Conservation (phyloP, 2,113 vertebrate species). For the Hystrix brachyura region DNA sequence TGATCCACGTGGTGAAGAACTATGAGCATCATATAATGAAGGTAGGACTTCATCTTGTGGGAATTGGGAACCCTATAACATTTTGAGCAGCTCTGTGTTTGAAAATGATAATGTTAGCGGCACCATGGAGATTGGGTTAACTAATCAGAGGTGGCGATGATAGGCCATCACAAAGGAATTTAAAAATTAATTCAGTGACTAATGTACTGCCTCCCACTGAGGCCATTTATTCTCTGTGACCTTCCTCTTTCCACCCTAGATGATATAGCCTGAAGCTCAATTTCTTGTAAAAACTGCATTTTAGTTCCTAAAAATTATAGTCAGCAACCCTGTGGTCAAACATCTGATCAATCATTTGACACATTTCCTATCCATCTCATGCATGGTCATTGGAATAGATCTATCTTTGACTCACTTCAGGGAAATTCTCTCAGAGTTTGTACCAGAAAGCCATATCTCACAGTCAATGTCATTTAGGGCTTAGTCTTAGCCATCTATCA, state of each 20-base stretch:
- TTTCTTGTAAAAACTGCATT: slow-evolving; percentile 76
- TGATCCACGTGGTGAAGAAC: not conserved
- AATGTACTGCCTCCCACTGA: slow-evolving; percentile 6
- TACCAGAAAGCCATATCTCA: slow-evolving; percentile 68
- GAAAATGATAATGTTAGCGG: slow-evolving; percentile 37
- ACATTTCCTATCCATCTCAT: slow-evolving; percentile 64
- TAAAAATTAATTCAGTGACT: slow-evolving; percentile 61
- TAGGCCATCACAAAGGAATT: slow-evolving; percentile 22
- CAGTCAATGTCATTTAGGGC: slow-evolving; percentile 59
- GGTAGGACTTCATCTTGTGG: not conserved
- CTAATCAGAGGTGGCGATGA: slow-evolving; percentile 50
- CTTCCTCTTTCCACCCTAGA: slow-evolving; percentile 35
- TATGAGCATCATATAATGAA: not conserved
- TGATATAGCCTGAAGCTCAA: slow-evolving; percentile 60
- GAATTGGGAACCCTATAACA: not conserved
- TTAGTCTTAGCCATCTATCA: slow-evolving; percentile 67
- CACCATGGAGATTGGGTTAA: not conserved
- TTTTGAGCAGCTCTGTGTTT: slow-evolving; percentile 22
- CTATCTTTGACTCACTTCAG: slow-evolving; percentile 67
- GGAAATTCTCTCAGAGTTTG: slow-evolving; percentile 68
- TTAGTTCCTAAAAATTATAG: slow-evolving; percentile 74
- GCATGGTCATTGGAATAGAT: slow-evolving; percentile 65
- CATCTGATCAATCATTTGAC: slow-evolving; percentile 74
- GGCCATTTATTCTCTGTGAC: slow-evolving; percentile 48
- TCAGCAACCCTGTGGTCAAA: slow-evolving; percentile 67